Percentiles rank a stretch among this genome's conserved stretches.
Evolutionary conservation across 2,797 vertebrate genomes (phyloP).

Genomic region (Melanotaenia nigrans): DNA sequence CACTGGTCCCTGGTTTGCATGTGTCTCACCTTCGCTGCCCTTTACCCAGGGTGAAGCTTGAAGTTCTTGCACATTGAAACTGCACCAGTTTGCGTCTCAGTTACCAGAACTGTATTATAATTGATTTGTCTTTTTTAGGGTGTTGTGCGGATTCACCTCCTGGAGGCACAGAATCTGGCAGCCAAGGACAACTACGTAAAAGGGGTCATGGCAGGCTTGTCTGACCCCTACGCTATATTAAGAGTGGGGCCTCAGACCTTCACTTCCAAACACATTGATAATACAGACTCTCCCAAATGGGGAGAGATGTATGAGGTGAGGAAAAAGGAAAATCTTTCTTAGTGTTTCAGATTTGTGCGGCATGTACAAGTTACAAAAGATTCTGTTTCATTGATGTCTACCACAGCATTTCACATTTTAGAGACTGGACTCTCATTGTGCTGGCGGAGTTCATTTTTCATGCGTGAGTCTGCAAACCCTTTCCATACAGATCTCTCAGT

Average conservation of each 20-base stretch:
- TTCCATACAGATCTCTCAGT: slow-evolving; percentile 40
- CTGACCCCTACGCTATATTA: slow-evolving; percentile 91
- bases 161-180: slow-evolving; percentile 86
- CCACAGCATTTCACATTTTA: slow-evolving; percentile 41
- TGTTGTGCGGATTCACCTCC: slow-evolving; percentile 90
- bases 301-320: slow-evolving; percentile 92
- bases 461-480: slow-evolving; percentile 20
- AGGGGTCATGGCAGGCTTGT: slow-evolving; percentile 90
- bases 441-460: slow-evolving; percentile 37
- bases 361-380: not conserved
- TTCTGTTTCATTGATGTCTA: slow-evolving; percentile 3
- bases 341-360: slow-evolving; percentile 8
- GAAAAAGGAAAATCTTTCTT: not conserved
- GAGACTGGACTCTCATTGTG: not conserved
- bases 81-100: not conserved
- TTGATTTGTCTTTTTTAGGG: slow-evolving; percentile 77
- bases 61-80: not conserved
- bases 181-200: slow-evolving; percentile 91
- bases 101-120: not conserved
- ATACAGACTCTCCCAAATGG: slow-evolving; percentile 90
- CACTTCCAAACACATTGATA: slow-evolving; percentile 88
- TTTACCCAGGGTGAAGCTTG: slow-evolving; percentile 87
- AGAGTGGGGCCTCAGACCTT: slow-evolving; percentile 92
- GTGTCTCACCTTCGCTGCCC: slow-evolving; percentile 90
- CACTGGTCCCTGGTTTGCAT: slow-evolving; percentile 87